Base-by-base conservation (phyloP, 2,888 invertebrate species). In the Lepidonotus clava region DNA sequence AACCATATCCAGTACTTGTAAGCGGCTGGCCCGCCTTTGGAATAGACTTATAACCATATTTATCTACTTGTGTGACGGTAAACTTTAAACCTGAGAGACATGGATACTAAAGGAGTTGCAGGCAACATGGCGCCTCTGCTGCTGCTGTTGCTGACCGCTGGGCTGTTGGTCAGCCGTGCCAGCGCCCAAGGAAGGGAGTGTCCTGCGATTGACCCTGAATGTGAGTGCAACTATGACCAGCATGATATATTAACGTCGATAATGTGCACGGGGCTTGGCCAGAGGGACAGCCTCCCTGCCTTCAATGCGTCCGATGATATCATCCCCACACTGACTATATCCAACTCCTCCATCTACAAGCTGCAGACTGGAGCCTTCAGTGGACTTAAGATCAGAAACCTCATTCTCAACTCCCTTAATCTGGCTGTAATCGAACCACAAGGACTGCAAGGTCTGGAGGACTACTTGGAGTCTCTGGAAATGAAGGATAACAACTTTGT, bases 381-480 rank as follows among this genome's bases (percentile, higher is more conserved):
- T 1, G 80, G 80, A n/a, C 46, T 24, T 32, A 41, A 28, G 32
- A 80, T 80, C 1, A 41, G 80, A 32, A 80, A 80, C 21, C 51
- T 80, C 14, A 28, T 80, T n/a, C 80, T 80, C 21, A 80, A 80
- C 18, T 11, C 24, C 24, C n/a, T 80, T 14, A 21, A 28, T n/a
- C 28, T 51, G 1, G 8, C 32, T 28, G 1, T 80, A 11, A 8
- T 80, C 11, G 80, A 80, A 46, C 24, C 41, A 24, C 11, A 32
- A 14, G 46, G 46, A 51, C 51, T 80, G 14, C 24, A 46, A 24
- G 80, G 80, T 11, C 80, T 80, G 46, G 80, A 80, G 21, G 32
- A 24, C 1, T 80, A 28, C 28, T 32, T 80, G 32, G 80, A 80
- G 46, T 80, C 80, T 1, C 80, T 80, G 28, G 80, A 80, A 28